Base-by-base conservation (phyloP, 2,797 vertebrate genomes). In the Macropus fuliginosus region DNA sequence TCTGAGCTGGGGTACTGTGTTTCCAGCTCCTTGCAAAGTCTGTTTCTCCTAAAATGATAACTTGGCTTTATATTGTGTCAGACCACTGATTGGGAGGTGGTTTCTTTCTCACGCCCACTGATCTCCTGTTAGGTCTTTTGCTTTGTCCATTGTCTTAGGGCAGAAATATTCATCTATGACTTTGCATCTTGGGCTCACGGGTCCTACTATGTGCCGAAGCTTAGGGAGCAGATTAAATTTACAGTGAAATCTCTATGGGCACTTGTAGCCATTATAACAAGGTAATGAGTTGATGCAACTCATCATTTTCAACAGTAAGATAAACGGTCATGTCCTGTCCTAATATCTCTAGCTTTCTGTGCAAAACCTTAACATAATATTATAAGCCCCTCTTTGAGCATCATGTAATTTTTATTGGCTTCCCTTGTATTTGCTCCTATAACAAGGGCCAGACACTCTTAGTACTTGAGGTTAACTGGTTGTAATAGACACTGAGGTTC, bases 301-400 rank as follows among this genome's bases (percentile, higher is more conserved):
- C 89, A 95, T 92, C 96, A 97, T 96, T 94, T 97, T 21, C 93
- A 93, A 74, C 92, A 95, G 87, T 92, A 93, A 92, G 87, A 59
- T 55, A 95, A 97, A 96, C 91, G 94, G 92, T 40, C 29, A 54
- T 91, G 59, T 24, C 87, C 95, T 55, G 0, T 0, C 40, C 52
- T 93, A 81, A 94, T 94, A 91, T 52, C 54, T 94, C 16, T 90
- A 95, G 91, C 46, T 94, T 93, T 96, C 92, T 93, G 1, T 0
- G 56, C 59, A 89, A 92, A 91, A 96, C 92, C 91, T 55, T 93
- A 1, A 55, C 87, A 93, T 93, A 95, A 94, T 93, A 95, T 95
- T 92, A 91, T 27, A 95, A 97, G 92, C 50, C 95, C 91, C 94
- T 56, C 91, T 95, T 97, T 0, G 0, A 94, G 93, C 52, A 14